Base-by-base conservation (phyloP, 2,888 invertebrate species). In the Lottia scabra region DNA sequence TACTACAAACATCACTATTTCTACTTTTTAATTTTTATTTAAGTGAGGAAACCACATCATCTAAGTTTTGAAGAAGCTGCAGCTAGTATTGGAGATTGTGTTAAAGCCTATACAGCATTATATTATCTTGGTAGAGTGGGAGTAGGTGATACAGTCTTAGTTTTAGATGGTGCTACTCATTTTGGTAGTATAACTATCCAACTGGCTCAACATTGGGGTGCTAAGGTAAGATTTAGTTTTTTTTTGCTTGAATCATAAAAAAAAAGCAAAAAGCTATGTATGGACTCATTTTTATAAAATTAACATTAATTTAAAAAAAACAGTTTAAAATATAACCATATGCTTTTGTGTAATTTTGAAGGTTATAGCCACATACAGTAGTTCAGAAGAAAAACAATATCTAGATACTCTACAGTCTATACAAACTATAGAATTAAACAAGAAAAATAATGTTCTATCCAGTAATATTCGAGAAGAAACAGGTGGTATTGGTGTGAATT, bases 81-180 rank as follows among this genome's bases (percentile, higher is more conserved):
- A 64, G 90, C 88, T 6, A 86, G 87, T 70, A 84, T 91, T 30
- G 90, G 90, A 10, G 90, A 90, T 79, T 89, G 89, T 67, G 85
- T 91, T 6, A 85, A 87, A 73, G 90, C 91, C 0, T 91, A 91
- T 82, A 90, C 90, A 66, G 91, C 90, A 3, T 83, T 91, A 23
- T 89, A 90, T 76, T 91, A 91, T 76, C 87, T 89, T 66, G 90
- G 88, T 0, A 84, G 85, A 27, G 78, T 91, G 48, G 86, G 86
- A 75, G 85, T 87, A 16, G 90, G 90, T 8, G 90, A 91, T 76
- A 87, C 89, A 68, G 88, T 91, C 1, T 83, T 91, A 23, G 83
- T 91, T 12, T 78, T 91, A 48, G 89, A 90, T 84, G 91, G 90
- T 10, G 90, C 90, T 0, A 86, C 90, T 12, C 83, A 90, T 23